These are phyloP conservation scores for Parazoanthus swiftii DNA, from an alignment of 92 coral and sea anemone genomes.

Conservation along the genomic window DNA sequence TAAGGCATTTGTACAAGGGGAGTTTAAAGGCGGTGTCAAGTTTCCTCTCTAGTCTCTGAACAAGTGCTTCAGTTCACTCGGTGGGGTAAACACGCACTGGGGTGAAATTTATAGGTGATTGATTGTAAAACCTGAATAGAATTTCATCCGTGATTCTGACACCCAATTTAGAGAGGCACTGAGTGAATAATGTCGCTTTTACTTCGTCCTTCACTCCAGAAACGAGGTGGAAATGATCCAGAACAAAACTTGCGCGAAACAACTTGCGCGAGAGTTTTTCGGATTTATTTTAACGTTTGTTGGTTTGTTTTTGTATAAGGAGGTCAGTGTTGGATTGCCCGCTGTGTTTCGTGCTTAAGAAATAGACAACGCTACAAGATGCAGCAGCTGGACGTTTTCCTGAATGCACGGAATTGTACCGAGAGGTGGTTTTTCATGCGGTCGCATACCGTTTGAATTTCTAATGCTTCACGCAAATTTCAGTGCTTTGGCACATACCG, in stretches of 20 bases:
- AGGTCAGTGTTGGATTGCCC: not conserved
- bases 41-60: not conserved
- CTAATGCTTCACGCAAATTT: not conserved
- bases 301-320: not conserved
- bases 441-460: not conserved
- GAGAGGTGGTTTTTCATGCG: not conserved
- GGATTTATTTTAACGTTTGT: not conserved
- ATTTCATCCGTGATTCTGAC: not conserved
- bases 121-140: not conserved
- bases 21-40: not conserved
- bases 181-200: not conserved
- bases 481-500: not conserved
- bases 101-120: not conserved
- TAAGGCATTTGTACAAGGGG: not conserved
- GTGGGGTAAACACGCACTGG: conserved; percentile 17
- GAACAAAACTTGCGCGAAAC: not conserved
- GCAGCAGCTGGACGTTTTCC: not conserved
- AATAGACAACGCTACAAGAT: not conserved
- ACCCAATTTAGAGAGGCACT: too few relatives aligned
- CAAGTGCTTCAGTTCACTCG: not conserved
- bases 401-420: not conserved
- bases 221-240: not conserved
- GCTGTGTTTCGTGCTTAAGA: not conserved
- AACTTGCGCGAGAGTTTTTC: not conserved
- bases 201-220: not conserved